Evolutionary conservation across 2,113 vertebrate genomes (phyloP), one percentile per base, ranked within the genome.

Genomic region (Chrysochloris asiatica): DNA sequence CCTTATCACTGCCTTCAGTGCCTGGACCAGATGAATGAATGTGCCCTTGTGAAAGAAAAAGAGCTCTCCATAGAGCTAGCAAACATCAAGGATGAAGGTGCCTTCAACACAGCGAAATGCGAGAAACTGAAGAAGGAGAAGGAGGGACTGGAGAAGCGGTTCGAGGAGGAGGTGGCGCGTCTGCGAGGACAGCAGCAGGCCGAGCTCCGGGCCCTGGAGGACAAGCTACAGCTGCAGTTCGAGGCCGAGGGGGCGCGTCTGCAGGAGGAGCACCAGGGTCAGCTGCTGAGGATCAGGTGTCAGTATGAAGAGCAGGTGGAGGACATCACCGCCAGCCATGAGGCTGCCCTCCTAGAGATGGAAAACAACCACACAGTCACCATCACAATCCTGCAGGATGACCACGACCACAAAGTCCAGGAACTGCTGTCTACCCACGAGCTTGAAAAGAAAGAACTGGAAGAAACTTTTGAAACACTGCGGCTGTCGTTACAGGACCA

Each of bases 401-500:
- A 99, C 92, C 98, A 99, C 0, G 98, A 98, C 83, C 97, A 97
- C 95, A 98, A 98, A 78, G 97, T 99, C 92, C 98, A 98, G 97
- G 99, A 99, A 96, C 81, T 99, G 94, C 98, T 98, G 65, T 97
- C 98, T 95, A 97, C 98, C 89, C 99, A 99, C 28, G 98, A 99
- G 63, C 97, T 99, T 93, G 99, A 99, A 97, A 99, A 98, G 96
- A 98, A 54, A 98, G 98, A 98, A 67, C 94, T 99, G 90, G 98
- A 99, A 93, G 98, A 99, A 94, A 98, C 97, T 72, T 99, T 99
- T 98, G 98, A 99, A 91, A 99, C 99, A 93, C 98, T 99, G 91
- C 98, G 99, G 59, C 97, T 99, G 85, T 99, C 99, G 0, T 98
- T 99, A 87, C 99, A 99, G 99, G 99, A 99, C 97, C 98, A 99